phyloP scores from a whole-genome alignment of 2,113 vertebrate species.

The Rhinopomastus cyanomelas region DNA sequence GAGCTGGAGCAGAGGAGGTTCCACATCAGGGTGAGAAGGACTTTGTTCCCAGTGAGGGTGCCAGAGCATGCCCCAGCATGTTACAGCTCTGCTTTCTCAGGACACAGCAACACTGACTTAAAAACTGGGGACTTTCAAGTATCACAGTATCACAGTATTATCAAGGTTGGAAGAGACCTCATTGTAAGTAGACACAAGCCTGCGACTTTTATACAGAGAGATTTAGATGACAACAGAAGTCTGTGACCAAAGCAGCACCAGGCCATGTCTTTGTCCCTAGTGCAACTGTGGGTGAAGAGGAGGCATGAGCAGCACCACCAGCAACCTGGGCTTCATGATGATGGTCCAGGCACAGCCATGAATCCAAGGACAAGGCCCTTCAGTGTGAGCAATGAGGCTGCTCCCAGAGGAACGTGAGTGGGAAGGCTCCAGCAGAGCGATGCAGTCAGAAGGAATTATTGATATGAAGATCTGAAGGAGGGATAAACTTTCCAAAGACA shows the following conservation, averaged over 20 bases:
- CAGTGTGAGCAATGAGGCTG: background rate
- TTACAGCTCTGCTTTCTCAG: background rate
- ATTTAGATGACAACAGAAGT: background rate
- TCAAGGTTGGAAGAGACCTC: too few relatives aligned
- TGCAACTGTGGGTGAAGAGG: background rate
- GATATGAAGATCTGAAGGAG: background rate
- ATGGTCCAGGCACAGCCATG: background rate
- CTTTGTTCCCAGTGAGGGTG: too few relatives aligned
- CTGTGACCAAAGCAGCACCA: background rate
- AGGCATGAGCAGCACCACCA: background rate
- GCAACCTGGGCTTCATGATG: accelerated
- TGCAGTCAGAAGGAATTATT: background rate
- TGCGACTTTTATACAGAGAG: accelerated
- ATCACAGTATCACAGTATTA: too few relatives aligned
- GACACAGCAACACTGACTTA: accelerated
- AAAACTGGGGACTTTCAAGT: too few relatives aligned
- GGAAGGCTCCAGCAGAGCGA: background rate
- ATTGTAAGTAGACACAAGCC: too few relatives aligned
- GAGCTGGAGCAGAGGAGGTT: too few relatives aligned
- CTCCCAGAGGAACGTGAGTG: background rate
- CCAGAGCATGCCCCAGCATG: too few relatives aligned
- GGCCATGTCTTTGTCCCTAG: background rate
- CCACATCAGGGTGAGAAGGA: too few relatives aligned
- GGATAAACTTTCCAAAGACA: background rate
- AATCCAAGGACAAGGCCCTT: background rate